phyloP scores from a whole-genome alignment of 2,797 vertebrate species.

The Neomorphus geoffroyi region DNA sequence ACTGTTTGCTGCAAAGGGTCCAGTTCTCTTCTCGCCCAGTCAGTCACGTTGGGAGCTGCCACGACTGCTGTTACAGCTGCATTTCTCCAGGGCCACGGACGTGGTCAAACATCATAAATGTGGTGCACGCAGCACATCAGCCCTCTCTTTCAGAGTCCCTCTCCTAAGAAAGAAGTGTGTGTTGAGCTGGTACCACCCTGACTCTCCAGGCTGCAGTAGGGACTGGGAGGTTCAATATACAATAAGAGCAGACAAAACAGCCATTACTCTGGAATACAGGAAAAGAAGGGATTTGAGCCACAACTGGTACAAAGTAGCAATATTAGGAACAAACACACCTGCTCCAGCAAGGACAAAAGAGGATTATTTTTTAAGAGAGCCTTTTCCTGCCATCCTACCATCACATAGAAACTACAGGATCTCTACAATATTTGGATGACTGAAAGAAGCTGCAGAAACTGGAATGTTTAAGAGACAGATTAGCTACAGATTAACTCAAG shows the following conservation, averaged over 20 bases:
- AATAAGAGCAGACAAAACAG: conserved; percentile 38
- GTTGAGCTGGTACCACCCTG: conserved; percentile 62
- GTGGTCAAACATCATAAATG: background rate
- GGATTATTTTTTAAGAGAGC: background rate
- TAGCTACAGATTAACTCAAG: background rate
- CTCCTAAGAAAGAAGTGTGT: background rate
- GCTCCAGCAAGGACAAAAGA: background rate
- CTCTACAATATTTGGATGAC: background rate
- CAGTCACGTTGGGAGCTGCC: background rate
- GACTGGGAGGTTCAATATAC: conserved; percentile 70
- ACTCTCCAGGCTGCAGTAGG: conserved; percentile 60
- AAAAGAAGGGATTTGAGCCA: background rate
- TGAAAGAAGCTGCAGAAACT: background rate
- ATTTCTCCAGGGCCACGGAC: background rate
- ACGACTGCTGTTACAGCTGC: background rate
- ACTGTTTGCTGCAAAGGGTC: background rate
- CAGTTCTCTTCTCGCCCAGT: background rate
- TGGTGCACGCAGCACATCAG: background rate
- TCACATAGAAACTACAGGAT: background rate
- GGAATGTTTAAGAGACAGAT: background rate
- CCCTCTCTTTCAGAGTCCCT: background rate
- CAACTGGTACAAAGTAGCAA: rapidly evolving
- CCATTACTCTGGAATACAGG: conserved; percentile 3
- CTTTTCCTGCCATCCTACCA: background rate
- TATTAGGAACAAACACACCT: background rate